Conservation (phyloP, 2,113 vertebrate genomes). For the Prunella fulvescens region DNA sequence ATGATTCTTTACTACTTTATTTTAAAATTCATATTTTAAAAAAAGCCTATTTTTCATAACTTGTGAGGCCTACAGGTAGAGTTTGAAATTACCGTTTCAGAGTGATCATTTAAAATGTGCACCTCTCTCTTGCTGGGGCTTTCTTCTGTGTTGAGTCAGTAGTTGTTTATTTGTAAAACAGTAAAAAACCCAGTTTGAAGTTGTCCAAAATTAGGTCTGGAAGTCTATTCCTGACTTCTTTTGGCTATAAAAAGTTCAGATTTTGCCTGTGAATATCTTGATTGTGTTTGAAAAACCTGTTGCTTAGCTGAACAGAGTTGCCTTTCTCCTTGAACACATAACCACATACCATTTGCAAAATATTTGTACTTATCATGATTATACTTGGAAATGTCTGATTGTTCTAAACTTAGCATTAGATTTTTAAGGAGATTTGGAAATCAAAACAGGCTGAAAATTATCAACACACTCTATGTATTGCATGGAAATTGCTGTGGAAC, state of each 20-base stretch:
- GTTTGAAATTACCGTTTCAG: background rate
- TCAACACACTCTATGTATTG: background rate
- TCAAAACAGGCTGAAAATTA: background rate
- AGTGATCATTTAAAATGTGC: background rate
- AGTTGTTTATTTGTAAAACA: background rate
- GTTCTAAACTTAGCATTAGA: background rate
- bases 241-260: background rate
- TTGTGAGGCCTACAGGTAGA: background rate
- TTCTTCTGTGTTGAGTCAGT: background rate
- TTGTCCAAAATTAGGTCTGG: background rate
- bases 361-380: background rate
- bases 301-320: background rate
- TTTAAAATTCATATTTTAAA: background rate
- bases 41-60: background rate
- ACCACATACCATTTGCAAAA: background rate
- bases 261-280: background rate
- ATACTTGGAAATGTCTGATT: background rate
- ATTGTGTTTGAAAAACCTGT: background rate
- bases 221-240: background rate
- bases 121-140: background rate
- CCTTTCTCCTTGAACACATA: background rate
- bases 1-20: background rate
- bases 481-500: background rate
- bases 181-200: background rate
- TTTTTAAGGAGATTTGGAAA: background rate